These are phyloP conservation scores for Leucoraja ocellata DNA, from an alignment of 2,797 vertebrate genomes.

Conservation along the genomic window DNA sequence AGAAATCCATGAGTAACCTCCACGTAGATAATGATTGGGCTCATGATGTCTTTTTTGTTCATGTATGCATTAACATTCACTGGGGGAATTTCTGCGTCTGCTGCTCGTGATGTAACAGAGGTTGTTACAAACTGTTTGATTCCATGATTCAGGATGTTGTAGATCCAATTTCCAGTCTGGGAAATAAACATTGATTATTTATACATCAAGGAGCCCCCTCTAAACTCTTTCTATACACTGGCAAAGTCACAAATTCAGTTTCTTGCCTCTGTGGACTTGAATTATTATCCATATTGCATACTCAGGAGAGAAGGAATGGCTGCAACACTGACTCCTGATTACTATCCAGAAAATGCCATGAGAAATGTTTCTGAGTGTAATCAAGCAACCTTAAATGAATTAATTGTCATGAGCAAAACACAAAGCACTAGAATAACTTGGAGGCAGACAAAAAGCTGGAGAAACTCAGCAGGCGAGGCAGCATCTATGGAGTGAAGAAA, in stretches of 20 bases:
- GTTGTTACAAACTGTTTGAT: constrained; percentile 54
- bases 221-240: background rate
- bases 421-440: too few relatives aligned
- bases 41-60: constrained; percentile 44
- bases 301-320: background rate
- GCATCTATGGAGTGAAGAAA: too few relatives aligned
- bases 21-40: constrained; percentile 54
- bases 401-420: too few relatives aligned
- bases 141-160: constrained; percentile 49
- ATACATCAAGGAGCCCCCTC: background rate
- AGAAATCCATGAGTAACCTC: constrained; percentile 54
- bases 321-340: background rate
- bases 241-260: background rate
- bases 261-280: background rate
- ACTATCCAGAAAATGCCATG: too few relatives aligned
- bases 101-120: constrained; percentile 54
- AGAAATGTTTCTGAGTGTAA: too few relatives aligned
- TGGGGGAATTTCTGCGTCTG: constrained; percentile 49
- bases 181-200: constrained; percentile 29
- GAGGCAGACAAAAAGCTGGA: too few relatives aligned
- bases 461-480: too few relatives aligned
- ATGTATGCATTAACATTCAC: constrained; percentile 50
- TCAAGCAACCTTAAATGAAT: too few relatives aligned
- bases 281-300: too few relatives aligned
- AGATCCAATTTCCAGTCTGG: constrained; percentile 57